Conservation (phyloP, 2,797 vertebrate species). For the Neoniphon sammara region DNA sequence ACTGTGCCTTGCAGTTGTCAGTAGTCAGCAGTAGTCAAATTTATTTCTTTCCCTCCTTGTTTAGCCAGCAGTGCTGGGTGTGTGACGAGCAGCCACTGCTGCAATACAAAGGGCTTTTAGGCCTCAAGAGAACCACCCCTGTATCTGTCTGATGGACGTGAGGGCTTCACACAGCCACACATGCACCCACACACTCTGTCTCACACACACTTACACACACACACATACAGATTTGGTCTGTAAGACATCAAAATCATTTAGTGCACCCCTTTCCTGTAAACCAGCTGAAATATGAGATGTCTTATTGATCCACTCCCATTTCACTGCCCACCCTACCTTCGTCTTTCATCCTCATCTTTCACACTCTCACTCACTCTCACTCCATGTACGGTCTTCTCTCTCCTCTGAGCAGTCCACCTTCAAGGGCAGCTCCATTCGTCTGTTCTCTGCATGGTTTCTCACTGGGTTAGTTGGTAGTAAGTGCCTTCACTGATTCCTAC, state of each 20-base stretch:
- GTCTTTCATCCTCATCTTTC: slow-evolving; percentile 9
- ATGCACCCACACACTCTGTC: neutral
- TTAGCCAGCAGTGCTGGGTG: neutral
- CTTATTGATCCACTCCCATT: slow-evolving; percentile 58
- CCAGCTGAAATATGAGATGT: slow-evolving; percentile 68
- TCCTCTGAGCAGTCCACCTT: slow-evolving; percentile 10
- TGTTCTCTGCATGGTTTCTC: neutral
- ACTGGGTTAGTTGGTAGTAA: slow-evolving; percentile 12
- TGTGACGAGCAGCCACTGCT: neutral
- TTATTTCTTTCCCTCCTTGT: neutral
- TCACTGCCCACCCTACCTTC: slow-evolving; percentile 12
- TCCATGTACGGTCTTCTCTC: neutral
- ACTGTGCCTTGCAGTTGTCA: neutral
- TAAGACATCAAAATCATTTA: slow-evolving; percentile 50
- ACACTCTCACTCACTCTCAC: neutral
- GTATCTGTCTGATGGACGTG: slow-evolving; percentile 11
- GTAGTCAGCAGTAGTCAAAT: neutral
- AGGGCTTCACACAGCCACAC: neutral
- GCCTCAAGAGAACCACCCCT: neutral
- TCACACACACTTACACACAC: neutral
- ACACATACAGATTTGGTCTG: slow-evolving; percentile 21
- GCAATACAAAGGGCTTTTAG: neutral
- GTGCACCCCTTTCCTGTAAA: slow-evolving; percentile 69
- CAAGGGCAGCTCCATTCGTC: slow-evolving; percentile 12
- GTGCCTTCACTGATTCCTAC: slow-evolving; percentile 23